Evolutionary conservation across 2,797 vertebrate genomes (phyloP).

Genomic region (Allobates femoralis): DNA sequence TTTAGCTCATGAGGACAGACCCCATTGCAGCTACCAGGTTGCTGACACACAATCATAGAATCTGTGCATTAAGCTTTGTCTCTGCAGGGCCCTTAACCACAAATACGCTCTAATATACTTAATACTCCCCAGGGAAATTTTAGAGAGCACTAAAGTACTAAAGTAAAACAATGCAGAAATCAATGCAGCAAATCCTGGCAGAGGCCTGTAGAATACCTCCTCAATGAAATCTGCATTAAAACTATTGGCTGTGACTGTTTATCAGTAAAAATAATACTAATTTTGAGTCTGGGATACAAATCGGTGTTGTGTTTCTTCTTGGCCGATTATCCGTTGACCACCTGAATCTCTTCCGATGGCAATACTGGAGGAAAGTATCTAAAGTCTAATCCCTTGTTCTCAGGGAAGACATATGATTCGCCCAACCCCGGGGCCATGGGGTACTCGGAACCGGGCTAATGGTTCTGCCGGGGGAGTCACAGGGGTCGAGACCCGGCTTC

Average conservation of each 20-base stretch:
- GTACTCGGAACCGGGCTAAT: too few species aligned
- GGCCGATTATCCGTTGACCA: too few species aligned
- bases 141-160: slow-evolving; percentile 27
- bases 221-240: not conserved
- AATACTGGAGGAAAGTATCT: too few species aligned
- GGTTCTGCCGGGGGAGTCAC: too few species aligned
- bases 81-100: slow-evolving; percentile 33
- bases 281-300: too few species aligned
- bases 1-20: not conserved
- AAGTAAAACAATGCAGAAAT: slow-evolving; percentile 45
- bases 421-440: too few species aligned
- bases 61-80: slow-evolving; percentile 17
- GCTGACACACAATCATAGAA: slow-evolving; percentile 3
- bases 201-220: not conserved
- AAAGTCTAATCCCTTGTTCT: too few species aligned
- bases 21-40: not conserved
- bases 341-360: too few species aligned
- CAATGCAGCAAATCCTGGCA: slow-evolving; percentile 29
- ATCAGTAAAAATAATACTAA: not conserved
- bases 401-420: too few species aligned
- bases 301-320: too few species aligned
- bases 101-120: slow-evolving; percentile 50
- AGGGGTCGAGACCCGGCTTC: too few species aligned
- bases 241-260: not conserved
- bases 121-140: slow-evolving; percentile 31